Conservation (phyloP, 2,113 vertebrate genomes). For the Nycticebus coucang region DNA sequence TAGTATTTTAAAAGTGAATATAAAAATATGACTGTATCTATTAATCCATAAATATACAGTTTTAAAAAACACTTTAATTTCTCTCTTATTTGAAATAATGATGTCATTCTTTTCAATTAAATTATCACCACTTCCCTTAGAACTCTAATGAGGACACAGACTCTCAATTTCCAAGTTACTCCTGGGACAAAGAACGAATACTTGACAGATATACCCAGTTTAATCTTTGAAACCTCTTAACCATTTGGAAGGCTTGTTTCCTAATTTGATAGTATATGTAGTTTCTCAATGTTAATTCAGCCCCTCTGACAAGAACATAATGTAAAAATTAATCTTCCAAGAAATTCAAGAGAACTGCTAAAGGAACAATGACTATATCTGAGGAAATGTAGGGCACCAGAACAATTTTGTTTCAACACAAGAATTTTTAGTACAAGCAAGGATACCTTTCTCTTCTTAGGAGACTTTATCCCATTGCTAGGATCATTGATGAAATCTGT, state of each 20-base stretch:
- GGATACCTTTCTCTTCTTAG: neutral
- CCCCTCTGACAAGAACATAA: neutral
- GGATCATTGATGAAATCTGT: neutral
- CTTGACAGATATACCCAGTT: neutral
- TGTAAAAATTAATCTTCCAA: neutral
- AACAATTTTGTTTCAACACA: neutral
- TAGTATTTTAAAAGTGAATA: neutral
- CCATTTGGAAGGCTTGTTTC: neutral
- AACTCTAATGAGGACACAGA: constrained; percentile 27
- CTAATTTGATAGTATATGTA: neutral
- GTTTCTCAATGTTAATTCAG: neutral
- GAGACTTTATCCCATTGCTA: neutral
- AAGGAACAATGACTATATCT: neutral
- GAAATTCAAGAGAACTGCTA: constrained; percentile 29
- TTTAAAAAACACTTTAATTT: constrained; percentile 38
- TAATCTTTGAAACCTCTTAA: constrained; percentile 35
- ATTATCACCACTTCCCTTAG: neutral
- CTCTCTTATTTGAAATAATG: constrained; percentile 34
- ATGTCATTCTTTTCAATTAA: constrained; percentile 39
- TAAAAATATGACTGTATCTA: constrained; percentile 10
- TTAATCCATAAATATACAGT: neutral
- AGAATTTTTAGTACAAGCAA: constrained; percentile 19
- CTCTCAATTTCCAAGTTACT: constrained; percentile 45
- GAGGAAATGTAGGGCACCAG: neutral
- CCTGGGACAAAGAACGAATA: constrained; percentile 23